A percentile compares a stretch with the other conserved stretches of the same genome.
Conservation (phyloP, 2,113 vertebrate species). For the Platichthys flesus region DNA sequence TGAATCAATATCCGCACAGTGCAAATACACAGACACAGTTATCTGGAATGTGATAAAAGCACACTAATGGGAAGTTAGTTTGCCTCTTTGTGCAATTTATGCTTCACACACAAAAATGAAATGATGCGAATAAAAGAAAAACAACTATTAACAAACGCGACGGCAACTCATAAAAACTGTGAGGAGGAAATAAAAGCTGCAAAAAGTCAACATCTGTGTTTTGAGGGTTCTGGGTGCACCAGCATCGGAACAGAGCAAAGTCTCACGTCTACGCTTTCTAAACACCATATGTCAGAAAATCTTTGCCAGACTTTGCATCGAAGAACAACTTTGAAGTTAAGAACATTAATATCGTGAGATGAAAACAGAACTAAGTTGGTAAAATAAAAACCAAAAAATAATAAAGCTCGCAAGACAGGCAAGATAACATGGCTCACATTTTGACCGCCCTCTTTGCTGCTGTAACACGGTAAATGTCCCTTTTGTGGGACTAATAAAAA, state of each 20-base stretch:
- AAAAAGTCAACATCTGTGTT: neutral
- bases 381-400: too few relatives aligned
- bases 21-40: conserved; percentile 12
- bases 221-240: neutral
- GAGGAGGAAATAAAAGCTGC: conserved; percentile 7
- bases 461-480: too few relatives aligned
- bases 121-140: conserved; percentile 15
- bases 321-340: neutral
- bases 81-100: neutral
- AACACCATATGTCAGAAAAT: neutral
- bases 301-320: too few relatives aligned
- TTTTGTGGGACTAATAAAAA: too few relatives aligned
- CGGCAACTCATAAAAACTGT: neutral
- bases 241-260: too few relatives aligned
- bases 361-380: neutral
- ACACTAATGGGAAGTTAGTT: conserved; percentile 2
- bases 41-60: conserved; percentile 19
- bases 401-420: too few relatives aligned
- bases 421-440: neutral
- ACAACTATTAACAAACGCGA: neutral
- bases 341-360: neutral
- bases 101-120: conserved; percentile 5
- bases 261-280: neutral
- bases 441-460: too few relatives aligned
- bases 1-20: conserved; percentile 28